Base-by-base conservation (phyloP, 1,140 invertebrate species). In the Hycleus phaleratus region DNA sequence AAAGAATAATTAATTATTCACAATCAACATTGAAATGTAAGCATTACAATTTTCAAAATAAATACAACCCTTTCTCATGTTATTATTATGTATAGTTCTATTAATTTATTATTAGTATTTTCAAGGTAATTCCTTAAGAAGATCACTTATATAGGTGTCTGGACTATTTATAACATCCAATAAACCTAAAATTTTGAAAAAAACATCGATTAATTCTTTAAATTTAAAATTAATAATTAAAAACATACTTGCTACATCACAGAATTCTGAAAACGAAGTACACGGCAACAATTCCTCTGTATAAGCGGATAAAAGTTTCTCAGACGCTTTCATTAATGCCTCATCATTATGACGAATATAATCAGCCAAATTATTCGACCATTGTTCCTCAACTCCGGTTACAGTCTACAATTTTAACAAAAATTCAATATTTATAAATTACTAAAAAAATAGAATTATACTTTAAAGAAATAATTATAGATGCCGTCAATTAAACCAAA, bases 341-440 rank as follows among this genome's bases (percentile, higher is more conserved):
- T 93, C 91, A 77, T 98, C 96, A 77, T 95, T 96, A 68, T 93
- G 86, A 4, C 95, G 83, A 66, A 98, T 93, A 71, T 91, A 96
- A 70, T 95, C 92, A 26, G 94, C 95, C 55, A 98, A 77, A 58
- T 85, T 83, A 4, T 85, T 81, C 4, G 92, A 84, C 95, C 95
- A 98, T 60, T 90, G 86, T 52, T 89, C 86, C 56, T 88, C 86
- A 11, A 81, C 81, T 8, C 81, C 79, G n/a, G 72, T 78, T 1
- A 93, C 85, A 69, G 85, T 86, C 85, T 91, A 77, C 40, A 79
- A 78, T 39, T 60, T 44, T 60, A 44, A 7, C 7, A 10, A 60
- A 4, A 60, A 47, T 59, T 43, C 46, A 12, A 42, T 44, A 26
- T 18, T 18, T 18, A 26, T 38, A 42, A 48, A 48, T n/a, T 9